These are phyloP conservation scores for Orbicella faveolata DNA, from an alignment of 64 coral and sea anemone species.

Conservation along the genomic window DNA sequence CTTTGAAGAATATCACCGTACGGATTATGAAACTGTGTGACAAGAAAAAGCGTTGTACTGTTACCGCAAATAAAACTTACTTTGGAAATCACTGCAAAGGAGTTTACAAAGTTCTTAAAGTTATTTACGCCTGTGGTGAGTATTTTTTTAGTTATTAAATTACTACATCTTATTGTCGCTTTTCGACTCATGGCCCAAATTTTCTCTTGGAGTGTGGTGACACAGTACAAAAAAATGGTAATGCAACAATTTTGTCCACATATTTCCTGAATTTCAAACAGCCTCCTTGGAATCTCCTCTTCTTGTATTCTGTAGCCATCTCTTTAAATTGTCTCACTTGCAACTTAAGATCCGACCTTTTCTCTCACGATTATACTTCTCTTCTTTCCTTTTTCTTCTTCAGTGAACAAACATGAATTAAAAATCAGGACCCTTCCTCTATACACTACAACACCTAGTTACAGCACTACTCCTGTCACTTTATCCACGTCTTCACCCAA, in stretches of 20 bases:
- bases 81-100: constrained; percentile 64
- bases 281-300: too few species aligned
- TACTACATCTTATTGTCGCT: not conserved
- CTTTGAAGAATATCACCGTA: not conserved
- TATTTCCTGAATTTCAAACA: too few species aligned
- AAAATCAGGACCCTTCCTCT: constrained; percentile 5
- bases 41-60: constrained; percentile 43
- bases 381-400: not conserved
- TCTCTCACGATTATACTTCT: not conserved
- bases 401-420: constrained; percentile 4
- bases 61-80: not conserved
- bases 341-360: not conserved
- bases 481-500: not conserved
- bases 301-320: too few species aligned
- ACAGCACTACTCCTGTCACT: not conserved
- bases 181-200: not conserved
- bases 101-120: constrained; percentile 66
- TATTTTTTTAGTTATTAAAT: not conserved
- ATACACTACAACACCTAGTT: not conserved
- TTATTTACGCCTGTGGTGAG: constrained; percentile 91
- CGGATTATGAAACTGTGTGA: constrained; percentile 37
- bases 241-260: too few species aligned
- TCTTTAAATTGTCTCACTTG: not conserved
- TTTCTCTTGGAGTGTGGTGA: too few species aligned
- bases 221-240: too few species aligned